A percentile compares a stretch with the other conserved stretches of the same genome.
phyloP scores from a whole-genome alignment of 2,888 invertebrate species.

The Thereva unica region DNA sequence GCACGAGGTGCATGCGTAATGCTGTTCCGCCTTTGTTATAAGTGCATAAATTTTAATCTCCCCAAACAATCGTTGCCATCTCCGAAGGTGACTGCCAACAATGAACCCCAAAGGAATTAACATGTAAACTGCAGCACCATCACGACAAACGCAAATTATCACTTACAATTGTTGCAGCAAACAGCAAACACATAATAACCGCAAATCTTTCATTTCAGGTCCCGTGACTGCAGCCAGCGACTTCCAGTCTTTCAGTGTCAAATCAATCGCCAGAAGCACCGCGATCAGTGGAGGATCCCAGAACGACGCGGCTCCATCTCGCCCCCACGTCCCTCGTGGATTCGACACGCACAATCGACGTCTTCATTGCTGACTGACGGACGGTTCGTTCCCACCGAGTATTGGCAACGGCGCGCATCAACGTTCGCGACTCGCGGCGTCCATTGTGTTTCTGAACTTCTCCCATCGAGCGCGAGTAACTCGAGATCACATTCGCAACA shows the following conservation, averaged over 20 bases:
- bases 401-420: no score
- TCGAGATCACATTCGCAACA: no score
- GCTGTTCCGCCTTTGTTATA: no score
- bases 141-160: constrained; percentile 13
- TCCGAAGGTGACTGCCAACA: constrained; percentile 10
- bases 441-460: no score
- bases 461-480: no score
- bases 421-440: no score
- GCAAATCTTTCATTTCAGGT: constrained; percentile 30
- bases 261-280: constrained; percentile 38
- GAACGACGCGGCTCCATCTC: not conserved
- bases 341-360: not conserved
- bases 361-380: not conserved
- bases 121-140: not conserved
- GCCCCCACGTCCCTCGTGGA: not conserved
- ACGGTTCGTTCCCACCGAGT: no score
- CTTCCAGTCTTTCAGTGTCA: constrained; percentile 36
- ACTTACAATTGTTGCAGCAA: constrained; percentile 4
- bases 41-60: no score
- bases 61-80: not conserved
- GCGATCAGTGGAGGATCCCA: constrained; percentile 7
- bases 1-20: no score
- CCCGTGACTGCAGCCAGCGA: not conserved
- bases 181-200: constrained; percentile 21
- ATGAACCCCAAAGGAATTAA: not conserved